Base-by-base conservation (phyloP, 1,140 invertebrate species). In the Pseudomyrmex concolor region DNA sequence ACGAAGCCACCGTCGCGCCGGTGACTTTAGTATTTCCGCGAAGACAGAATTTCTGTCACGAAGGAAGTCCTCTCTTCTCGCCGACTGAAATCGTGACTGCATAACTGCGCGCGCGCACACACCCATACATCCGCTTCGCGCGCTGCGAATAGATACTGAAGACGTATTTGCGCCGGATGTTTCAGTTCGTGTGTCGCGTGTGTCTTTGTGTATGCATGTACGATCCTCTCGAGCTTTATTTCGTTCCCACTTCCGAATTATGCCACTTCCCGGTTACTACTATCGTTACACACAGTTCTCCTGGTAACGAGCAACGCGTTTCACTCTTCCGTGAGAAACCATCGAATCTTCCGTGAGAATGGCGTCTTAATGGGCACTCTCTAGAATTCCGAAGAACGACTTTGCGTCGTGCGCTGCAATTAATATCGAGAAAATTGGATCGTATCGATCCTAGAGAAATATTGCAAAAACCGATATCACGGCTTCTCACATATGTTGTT, bases 41-140 rank as follows among this genome's bases (percentile, higher is more conserved):
- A 22, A 71, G 62, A 84, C 70, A n/a, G 54, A 76, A 70, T 71
- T 86, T 84, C 86, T 76, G 85, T 84, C 81, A 78, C 19, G 25
- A 17, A n/a, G 19, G 17, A 72, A 87, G 60, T 68, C 45, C 57
- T 9, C 60, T 19, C 10, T n/a, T 80, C 43, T 2, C 54, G 12
- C 64, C n/a, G 8, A 3, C 25, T 22, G 85, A 87, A 63, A 83
- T 54, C 66, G 54, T 12, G 67, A 71, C 76, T 68, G 22, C 12
- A 60, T 17, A 59, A 43, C 54, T 22, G n/a, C 43, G 25, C 34
- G 34, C 34, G 34, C 34, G 34, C 5, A 34, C 34, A 34, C 34
- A 7, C 34, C 0, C 34, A 34, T 34, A 60, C 71, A 50, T 48
- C n/a, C 66, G 22, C 51, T 70, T 80, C 54, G 5, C 5, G 34